These are phyloP conservation scores for Anableps anableps DNA, from an alignment of 2,797 vertebrate genomes.

Conservation along the genomic window DNA sequence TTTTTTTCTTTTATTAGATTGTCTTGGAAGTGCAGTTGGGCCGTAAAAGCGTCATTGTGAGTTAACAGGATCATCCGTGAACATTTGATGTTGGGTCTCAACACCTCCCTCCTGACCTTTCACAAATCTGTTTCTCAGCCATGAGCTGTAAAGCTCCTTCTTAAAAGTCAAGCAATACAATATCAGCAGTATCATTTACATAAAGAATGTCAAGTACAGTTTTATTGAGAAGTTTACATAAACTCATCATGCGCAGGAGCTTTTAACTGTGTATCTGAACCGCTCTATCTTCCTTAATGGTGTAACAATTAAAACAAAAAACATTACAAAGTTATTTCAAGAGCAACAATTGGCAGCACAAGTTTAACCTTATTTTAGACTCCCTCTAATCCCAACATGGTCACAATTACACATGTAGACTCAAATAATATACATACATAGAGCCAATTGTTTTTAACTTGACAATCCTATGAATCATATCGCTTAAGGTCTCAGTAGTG, in stretches of 20 bases:
- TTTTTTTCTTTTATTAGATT: background rate
- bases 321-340: background rate
- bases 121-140: conserved; percentile 4
- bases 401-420: background rate
- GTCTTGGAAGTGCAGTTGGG: background rate
- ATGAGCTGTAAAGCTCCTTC: background rate
- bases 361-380: background rate
- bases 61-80: background rate
- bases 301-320: background rate
- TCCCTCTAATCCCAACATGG: background rate
- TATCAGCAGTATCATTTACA: conserved; percentile 13
- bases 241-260: background rate
- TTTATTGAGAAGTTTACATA: background rate
- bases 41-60: background rate
- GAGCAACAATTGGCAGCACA: background rate
- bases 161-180: conserved; percentile 3
- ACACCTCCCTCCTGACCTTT: conserved; percentile 8
- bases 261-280: background rate
- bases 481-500: background rate
- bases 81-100: background rate
- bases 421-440: background rate
- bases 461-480: background rate
- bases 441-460: background rate
- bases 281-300: background rate
- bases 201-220: background rate